phyloP scores from a whole-genome alignment of 2,797 vertebrate genomes.

The Enteromius argenteus region DNA sequence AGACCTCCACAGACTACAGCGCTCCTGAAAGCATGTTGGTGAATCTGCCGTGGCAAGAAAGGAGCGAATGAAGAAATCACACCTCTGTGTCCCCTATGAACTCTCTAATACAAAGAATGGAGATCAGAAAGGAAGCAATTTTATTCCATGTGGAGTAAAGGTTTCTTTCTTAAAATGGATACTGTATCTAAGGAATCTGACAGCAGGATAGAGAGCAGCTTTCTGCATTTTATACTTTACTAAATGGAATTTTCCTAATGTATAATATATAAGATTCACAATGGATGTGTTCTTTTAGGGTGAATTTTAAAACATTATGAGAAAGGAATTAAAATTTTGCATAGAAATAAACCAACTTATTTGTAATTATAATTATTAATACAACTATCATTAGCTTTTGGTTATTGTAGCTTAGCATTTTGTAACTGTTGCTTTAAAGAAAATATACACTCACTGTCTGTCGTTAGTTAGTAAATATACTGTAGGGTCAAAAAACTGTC shows the following conservation, averaged over 20 bases:
- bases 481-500: no score
- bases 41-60: slow-evolving; percentile 35
- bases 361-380: background rate
- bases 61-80: slow-evolving; percentile 35
- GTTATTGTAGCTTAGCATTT: background rate
- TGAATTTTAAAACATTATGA: background rate
- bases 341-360: background rate
- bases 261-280: slow-evolving; percentile 1
- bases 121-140: slow-evolving; percentile 9
- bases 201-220: background rate
- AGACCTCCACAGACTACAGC: slow-evolving; percentile 17
- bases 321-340: background rate
- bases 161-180: background rate
- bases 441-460: background rate
- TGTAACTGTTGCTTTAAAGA: background rate
- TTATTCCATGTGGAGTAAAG: slow-evolving; percentile 7
- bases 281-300: background rate
- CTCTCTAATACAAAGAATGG: background rate
- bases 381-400: background rate
- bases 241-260: background rate
- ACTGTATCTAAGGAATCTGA: background rate
- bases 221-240: background rate
- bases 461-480: background rate
- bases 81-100: slow-evolving; percentile 1
- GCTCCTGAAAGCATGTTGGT: slow-evolving; percentile 14